Conservation (phyloP, 2,888 invertebrate species). For the Heliothis peltigera region DNA sequence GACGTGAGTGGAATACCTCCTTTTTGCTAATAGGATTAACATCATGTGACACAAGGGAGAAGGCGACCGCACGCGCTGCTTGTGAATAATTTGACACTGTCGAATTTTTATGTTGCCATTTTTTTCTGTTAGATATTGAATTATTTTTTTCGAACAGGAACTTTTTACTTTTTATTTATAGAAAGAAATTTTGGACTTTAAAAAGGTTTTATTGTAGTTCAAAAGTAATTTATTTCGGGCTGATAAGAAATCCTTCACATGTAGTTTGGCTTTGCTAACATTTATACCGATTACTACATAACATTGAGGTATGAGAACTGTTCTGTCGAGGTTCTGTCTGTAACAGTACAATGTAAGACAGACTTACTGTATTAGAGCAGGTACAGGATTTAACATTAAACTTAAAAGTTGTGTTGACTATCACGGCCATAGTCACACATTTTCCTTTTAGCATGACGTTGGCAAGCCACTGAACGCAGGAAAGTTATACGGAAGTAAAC, state of each 20-base stretch:
- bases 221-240: too few relatives aligned
- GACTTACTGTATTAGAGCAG: too few relatives aligned
- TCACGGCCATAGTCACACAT: too few relatives aligned
- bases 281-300: too few relatives aligned
- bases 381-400: too few relatives aligned
- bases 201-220: not conserved
- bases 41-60: constrained; percentile 63
- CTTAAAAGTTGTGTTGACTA: too few relatives aligned
- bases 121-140: constrained; percentile 21
- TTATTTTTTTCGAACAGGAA: constrained; percentile 29
- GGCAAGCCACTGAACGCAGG: too few relatives aligned
- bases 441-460: too few relatives aligned
- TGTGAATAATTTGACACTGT: constrained; percentile 52
- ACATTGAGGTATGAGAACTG: not conserved
- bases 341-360: too few relatives aligned
- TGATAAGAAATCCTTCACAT: too few relatives aligned
- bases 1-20: constrained; percentile 72
- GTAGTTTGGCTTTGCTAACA: too few relatives aligned
- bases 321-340: too few relatives aligned
- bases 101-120: constrained; percentile 16
- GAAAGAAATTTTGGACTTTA: not conserved
- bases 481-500: constrained; percentile 6
- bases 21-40: constrained; percentile 74
- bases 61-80: constrained; percentile 25
- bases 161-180: constrained; percentile 11